These are phyloP conservation scores for Eidolon helvum DNA, from an alignment of 2,113 vertebrate species.

Conservation along the genomic window DNA sequence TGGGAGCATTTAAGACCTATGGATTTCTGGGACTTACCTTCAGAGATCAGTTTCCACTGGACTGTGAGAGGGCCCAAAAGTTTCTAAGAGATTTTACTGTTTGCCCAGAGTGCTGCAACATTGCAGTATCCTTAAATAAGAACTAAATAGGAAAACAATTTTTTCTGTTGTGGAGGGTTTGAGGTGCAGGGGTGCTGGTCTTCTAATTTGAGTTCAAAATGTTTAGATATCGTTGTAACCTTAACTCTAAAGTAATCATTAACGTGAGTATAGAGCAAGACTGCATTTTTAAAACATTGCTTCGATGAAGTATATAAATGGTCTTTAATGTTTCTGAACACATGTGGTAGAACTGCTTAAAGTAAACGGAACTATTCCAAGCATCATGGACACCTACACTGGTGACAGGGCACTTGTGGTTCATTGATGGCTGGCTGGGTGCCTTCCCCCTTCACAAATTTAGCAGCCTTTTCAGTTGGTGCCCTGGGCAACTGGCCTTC, in stretches of 20 bases:
- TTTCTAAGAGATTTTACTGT: neutral
- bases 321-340: conserved; percentile 19
- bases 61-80: neutral
- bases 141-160: neutral
- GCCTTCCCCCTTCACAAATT: conserved; percentile 48
- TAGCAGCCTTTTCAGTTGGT: conserved; percentile 27
- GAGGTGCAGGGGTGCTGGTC: neutral
- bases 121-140: neutral
- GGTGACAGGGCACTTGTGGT: neutral
- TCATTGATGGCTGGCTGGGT: conserved; percentile 21
- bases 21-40: neutral
- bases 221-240: neutral
- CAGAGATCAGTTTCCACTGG: neutral
- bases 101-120: neutral
- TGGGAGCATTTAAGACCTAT: neutral
- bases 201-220: neutral
- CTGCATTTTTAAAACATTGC: neutral
- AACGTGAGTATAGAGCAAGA: neutral
- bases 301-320: conserved; percentile 1
- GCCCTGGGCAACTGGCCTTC: conserved; percentile 7
- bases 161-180: neutral
- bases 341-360: neutral
- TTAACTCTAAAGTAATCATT: neutral
- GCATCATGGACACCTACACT: neutral
- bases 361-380: conserved; percentile 22